Percentiles rank a stretch among this genome's conserved stretches.
phyloP scores from a whole-genome alignment of 2,113 vertebrate genomes.

The Tetrax tetrax region DNA sequence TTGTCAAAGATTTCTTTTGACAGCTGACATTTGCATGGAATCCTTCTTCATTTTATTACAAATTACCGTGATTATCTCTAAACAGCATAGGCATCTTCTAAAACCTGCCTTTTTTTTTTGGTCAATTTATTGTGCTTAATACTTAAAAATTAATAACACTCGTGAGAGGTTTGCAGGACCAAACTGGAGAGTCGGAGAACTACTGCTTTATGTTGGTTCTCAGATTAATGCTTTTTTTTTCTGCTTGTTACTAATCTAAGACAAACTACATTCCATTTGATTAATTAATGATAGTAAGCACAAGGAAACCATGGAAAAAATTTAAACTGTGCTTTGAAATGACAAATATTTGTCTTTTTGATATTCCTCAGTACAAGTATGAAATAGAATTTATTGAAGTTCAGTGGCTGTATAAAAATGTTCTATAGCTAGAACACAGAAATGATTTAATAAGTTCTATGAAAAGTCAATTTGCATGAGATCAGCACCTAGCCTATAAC shows the following conservation, averaged over 20 bases:
- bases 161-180: not conserved
- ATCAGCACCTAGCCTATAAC: slow-evolving; percentile 88
- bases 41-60: not conserved
- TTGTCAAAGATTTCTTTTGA: slow-evolving; percentile 6
- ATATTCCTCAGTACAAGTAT: slow-evolving; percentile 36
- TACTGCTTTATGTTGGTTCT: not conserved
- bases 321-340: slow-evolving; percentile 55
- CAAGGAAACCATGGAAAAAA: slow-evolving; percentile 43
- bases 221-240: not conserved
- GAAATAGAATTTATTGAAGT: slow-evolving; percentile 70
- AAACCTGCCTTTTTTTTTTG: not conserved
- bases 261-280: slow-evolving; percentile 1
- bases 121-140: not conserved
- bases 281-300: slow-evolving; percentile 42
- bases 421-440: slow-evolving; percentile 72
- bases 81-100: not conserved
- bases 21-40: not conserved
- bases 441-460: slow-evolving; percentile 81
- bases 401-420: slow-evolving; percentile 67
- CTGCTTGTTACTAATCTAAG: slow-evolving; percentile 7
- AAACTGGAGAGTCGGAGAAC: not conserved
- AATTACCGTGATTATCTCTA: not conserved
- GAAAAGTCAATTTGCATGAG: slow-evolving; percentile 85
- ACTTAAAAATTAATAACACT: slow-evolving; percentile 8
- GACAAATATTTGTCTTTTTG: slow-evolving; percentile 65